Base-by-base conservation (phyloP, 2,113 vertebrate genomes). In the Aphyosemion australe region DNA sequence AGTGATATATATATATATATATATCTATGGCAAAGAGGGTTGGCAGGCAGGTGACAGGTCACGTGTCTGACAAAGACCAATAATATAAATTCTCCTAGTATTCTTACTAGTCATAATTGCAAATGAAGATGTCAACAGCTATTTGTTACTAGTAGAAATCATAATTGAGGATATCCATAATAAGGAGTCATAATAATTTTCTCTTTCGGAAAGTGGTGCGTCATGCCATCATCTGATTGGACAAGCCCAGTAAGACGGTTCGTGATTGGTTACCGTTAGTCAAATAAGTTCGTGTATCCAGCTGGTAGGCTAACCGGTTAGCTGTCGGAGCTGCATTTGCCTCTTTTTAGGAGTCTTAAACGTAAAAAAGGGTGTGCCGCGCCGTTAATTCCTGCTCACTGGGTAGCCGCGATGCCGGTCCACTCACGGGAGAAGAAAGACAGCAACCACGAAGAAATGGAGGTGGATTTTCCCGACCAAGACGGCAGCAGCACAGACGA, bases 351-450 rank as follows among this genome's bases (percentile, higher is more conserved):
- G 32, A 26, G 57, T 56, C 34, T 62, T 16, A 19, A 59, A 46
- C 49, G 54, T 10, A 4, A 32, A n/a, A 21, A 57, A 48, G 18
- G 26, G 43, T 16, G 21, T 21, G 56, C n/a, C 51, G 19, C 37
- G 56, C 20, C 15, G 47, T 42, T 50, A 12, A 32, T 61, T 41
- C 39, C 61, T 59, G 54, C 31, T 60, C 10, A 0, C 32, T 26
- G 15, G 8, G 32, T 18, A 20, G 48, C 45, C 58, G 54, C 43
- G 0, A 98, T 99, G 96, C 96, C 95, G 76, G 95, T 98, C 19
- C 96, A 99, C 84, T 94, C 95, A 48, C 92, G 96, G 73, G 97
- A 99, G 73, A 99, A 98, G 87, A 99, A 97, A 76, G 96, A 97
- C 72, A 95, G 87, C 72, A 94, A 96, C 84, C 96, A 97, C 83